These are phyloP conservation scores for Piliocolobus tephrosceles DNA, from an alignment of 2,113 vertebrate species.

Conservation along the genomic window DNA sequence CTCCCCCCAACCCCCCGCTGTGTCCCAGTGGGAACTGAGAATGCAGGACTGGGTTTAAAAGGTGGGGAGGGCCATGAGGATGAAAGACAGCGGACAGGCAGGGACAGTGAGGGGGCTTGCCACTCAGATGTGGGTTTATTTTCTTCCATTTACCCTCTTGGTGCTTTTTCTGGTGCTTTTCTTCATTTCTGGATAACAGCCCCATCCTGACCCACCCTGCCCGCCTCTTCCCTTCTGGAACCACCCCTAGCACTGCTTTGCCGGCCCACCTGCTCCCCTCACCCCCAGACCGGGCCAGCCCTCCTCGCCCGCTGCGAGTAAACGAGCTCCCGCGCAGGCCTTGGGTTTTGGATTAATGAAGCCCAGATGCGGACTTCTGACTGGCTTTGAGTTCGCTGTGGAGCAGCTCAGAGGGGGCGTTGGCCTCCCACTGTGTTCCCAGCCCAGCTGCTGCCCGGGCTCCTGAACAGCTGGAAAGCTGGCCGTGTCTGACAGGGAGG, in stretches of 20 bases:
- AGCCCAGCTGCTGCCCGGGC: slow-evolving; percentile 34
- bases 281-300: background rate
- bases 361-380: slow-evolving; percentile 64
- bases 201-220: slow-evolving; percentile 21
- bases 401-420: background rate
- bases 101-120: background rate
- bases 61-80: background rate
- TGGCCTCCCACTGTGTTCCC: slow-evolving; percentile 62
- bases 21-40: background rate
- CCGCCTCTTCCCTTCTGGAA: slow-evolving; percentile 47
- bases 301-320: background rate
- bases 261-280: background rate
- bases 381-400: background rate
- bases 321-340: background rate
- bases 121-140: slow-evolving; percentile 36
- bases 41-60: background rate
- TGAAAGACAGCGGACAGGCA: background rate
- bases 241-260: background rate
- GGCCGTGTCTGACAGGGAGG: background rate
- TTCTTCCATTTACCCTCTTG: background rate
- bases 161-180: slow-evolving; percentile 34
- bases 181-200: slow-evolving; percentile 43
- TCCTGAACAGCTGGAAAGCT: slow-evolving; percentile 61
- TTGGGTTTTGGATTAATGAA: slow-evolving; percentile 37
- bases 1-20: background rate